Evolutionary conservation across 2,797 vertebrate genomes (phyloP).

Genomic region (Delichon dasypus): DNA sequence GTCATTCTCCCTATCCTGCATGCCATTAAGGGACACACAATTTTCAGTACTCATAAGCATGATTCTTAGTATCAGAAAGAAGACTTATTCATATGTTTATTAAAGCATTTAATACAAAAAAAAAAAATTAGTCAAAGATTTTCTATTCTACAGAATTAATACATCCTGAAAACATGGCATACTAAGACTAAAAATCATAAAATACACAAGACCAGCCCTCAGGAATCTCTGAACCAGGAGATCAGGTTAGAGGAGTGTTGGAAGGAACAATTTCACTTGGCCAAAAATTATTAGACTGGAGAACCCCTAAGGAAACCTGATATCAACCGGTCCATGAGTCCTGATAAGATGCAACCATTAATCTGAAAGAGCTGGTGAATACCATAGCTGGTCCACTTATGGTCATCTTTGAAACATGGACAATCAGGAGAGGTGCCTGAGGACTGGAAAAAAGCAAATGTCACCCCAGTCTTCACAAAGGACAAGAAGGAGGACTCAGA

Average conservation of each 20-base stretch:
- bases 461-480: neutral
- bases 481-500: neutral
- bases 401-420: neutral
- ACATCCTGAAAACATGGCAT: neutral
- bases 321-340: neutral
- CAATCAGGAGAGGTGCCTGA: neutral
- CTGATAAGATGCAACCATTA: neutral
- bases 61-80: neutral
- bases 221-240: neutral
- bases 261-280: neutral
- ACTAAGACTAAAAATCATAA: neutral
- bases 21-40: neutral
- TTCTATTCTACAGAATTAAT: neutral
- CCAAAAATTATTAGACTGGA: neutral
- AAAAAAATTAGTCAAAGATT: neutral
- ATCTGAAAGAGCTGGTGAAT: neutral
- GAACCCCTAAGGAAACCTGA: neutral
- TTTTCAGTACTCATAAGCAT: neutral
- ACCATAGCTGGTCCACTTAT: neutral
- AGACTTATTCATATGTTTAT: neutral
- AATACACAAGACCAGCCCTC: neutral
- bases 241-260: neutral
- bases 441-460: neutral
- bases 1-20: neutral
- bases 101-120: neutral